phyloP scores from a whole-genome alignment of 92 coral and sea anemone species.

The Montipora capitata region DNA sequence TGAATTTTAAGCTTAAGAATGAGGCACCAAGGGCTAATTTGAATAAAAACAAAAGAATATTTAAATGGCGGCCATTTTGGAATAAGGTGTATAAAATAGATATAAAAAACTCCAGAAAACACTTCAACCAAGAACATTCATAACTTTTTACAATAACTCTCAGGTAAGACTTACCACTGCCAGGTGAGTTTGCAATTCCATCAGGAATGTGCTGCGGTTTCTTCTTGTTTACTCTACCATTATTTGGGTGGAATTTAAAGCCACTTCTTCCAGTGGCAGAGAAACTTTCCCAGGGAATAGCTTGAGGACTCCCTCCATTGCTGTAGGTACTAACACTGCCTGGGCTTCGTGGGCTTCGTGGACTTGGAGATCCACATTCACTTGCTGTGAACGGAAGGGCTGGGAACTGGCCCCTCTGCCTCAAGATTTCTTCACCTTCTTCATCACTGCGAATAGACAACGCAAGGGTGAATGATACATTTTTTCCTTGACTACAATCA shows the following conservation, averaged over 20 bases:
- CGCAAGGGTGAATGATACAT: no score
- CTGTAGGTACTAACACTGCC: constrained; percentile 48
- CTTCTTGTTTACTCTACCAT: constrained; percentile 61
- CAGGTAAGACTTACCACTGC: constrained; percentile 24
- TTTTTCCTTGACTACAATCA: neutral
- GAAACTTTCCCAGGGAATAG: constrained; percentile 50
- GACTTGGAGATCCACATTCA: constrained; percentile 63
- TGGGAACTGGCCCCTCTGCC: constrained; percentile 90
- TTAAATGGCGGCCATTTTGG: no score
- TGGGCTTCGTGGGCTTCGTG: constrained; percentile 54
- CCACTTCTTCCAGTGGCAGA: constrained; percentile 42
- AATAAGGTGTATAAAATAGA: no score
- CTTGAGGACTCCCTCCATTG: constrained; percentile 58
- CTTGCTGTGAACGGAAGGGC: constrained; percentile 77
- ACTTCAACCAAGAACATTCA: neutral
- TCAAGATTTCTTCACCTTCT: constrained; percentile 96
- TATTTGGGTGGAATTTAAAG: constrained; percentile 79
- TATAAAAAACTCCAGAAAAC: no score
- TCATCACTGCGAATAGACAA: constrained; percentile 83
- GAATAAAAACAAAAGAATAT: no score
- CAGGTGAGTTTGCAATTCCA: constrained; percentile 35
- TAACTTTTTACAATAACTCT: neutral
- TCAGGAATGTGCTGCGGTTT: neutral
- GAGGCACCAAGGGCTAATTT: no score
- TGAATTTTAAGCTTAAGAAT: no score